These are phyloP conservation scores for Keiferia lycopersicella DNA, from an alignment of 2,888 invertebrate genomes.

Conservation along the genomic window DNA sequence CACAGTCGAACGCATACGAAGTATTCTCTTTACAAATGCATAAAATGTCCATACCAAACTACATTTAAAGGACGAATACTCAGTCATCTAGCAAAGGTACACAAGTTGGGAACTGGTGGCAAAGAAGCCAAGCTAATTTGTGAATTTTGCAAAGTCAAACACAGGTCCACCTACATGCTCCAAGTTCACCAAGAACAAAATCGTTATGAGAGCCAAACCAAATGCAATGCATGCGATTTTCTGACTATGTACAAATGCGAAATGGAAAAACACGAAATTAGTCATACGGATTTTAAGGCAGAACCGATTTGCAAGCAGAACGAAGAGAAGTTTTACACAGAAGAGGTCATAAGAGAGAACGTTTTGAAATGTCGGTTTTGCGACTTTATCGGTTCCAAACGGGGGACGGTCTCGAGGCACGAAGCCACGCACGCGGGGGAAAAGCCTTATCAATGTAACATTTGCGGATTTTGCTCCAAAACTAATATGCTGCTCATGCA, in stretches of 20 bases:
- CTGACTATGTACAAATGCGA: neutral
- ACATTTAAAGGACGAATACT: slow-evolving; percentile 14
- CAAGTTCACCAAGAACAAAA: neutral
- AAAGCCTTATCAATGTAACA: slow-evolving; percentile 57
- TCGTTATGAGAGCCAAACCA: neutral
- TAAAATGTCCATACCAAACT: slow-evolving; percentile 13
- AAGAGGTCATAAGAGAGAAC: neutral
- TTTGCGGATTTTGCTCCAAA: slow-evolving; percentile 54
- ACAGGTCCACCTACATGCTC: neutral
- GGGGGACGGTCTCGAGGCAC: slow-evolving; percentile 55
- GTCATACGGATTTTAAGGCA: no score
- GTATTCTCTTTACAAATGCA: slow-evolving; percentile 14
- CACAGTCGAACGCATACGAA: slow-evolving; percentile 13
- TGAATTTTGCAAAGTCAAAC: slow-evolving; percentile 13
- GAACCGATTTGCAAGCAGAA: no score
- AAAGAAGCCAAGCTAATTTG: neutral
- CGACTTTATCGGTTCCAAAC: slow-evolving; percentile 40
- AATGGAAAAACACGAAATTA: slow-evolving; percentile 8
- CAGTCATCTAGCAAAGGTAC: neutral
- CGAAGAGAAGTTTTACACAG: slow-evolving; percentile 1
- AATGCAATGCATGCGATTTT: neutral
- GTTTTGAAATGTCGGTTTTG: slow-evolving; percentile 18
- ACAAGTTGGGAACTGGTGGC: neutral
- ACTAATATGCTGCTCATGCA: slow-evolving; percentile 49
- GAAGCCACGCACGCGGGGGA: slow-evolving; percentile 57